Evolutionary conservation across 2,113 vertebrate species (phyloP).

Genomic region (Daphoenositta chrysoptera): DNA sequence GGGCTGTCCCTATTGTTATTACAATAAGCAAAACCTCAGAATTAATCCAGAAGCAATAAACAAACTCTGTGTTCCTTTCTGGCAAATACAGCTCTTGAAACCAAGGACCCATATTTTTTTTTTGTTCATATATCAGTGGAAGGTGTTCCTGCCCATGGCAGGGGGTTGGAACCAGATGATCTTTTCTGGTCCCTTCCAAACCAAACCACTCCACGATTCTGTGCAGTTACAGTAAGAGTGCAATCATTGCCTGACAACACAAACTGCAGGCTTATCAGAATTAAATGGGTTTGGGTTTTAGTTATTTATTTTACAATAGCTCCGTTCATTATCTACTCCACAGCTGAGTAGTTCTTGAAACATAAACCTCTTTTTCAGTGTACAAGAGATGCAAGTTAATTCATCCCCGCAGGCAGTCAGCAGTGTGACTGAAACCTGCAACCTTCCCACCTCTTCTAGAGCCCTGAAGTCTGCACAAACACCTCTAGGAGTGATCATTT

Average conservation of each 20-base stretch:
- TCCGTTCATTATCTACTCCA: neutral
- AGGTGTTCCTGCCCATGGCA: neutral
- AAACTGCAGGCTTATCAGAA: neutral
- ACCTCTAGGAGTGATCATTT: neutral
- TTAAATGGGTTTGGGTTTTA: neutral
- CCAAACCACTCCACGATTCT: neutral
- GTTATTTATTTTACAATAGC: neutral
- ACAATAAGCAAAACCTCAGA: neutral
- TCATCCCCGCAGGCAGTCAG: neutral
- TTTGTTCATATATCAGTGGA: neutral
- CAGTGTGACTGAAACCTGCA: neutral
- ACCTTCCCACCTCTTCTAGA: neutral
- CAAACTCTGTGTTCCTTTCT: neutral
- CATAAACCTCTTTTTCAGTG: neutral
- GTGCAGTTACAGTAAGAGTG: neutral
- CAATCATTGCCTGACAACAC: neutral
- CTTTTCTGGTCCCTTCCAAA: neutral
- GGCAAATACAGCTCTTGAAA: neutral
- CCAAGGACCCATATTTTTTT: neutral
- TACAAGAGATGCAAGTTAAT: neutral
- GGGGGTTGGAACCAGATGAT: neutral
- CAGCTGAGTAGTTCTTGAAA: neutral
- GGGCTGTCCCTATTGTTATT: neutral
- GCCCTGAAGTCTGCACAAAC: neutral
- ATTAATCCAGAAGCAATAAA: neutral